These are phyloP conservation scores for Microctonus hyperodae DNA, from an alignment of 2,888 invertebrate genomes.

Conservation along the genomic window DNA sequence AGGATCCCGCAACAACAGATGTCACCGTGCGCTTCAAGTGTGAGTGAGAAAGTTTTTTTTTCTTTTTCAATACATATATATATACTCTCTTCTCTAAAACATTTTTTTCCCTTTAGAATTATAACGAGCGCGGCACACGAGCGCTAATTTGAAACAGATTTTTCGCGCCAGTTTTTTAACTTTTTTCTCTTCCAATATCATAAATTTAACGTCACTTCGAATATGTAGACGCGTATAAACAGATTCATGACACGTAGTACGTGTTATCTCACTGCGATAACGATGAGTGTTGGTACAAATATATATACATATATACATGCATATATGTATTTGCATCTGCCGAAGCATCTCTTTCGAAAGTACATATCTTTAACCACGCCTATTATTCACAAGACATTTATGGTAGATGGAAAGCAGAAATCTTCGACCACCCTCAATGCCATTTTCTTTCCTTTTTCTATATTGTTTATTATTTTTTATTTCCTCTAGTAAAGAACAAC, in stretches of 20 bases:
- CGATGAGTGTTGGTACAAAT: neutral
- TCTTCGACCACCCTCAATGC: conserved; percentile 8
- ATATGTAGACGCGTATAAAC: neutral
- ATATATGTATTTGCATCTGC: conserved; percentile 6
- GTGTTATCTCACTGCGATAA: conserved; percentile 20
- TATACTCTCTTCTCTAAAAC: neutral
- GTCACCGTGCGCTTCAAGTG: conserved; percentile 7
- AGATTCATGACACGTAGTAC: conserved; percentile 8
- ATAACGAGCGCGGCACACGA: conserved; percentile 43
- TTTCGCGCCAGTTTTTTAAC: conserved; percentile 25
- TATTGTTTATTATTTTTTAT: neutral
- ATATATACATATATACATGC: no score
- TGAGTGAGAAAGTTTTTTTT: conserved; percentile 12
- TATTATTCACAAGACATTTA: conserved; percentile 9
- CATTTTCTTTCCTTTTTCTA: neutral
- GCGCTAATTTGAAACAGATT: conserved; percentile 47
- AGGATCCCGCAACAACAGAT: conserved; percentile 28
- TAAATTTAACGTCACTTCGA: conserved; percentile 40
- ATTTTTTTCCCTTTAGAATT: conserved; percentile 29
- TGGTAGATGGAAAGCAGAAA: conserved; percentile 8
- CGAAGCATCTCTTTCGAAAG: conserved; percentile 3
- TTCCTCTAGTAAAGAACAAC: no score
- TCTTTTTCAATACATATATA: neutral
- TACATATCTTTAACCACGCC: conserved; percentile 13
- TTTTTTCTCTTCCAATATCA: conserved; percentile 23